These are phyloP conservation scores for Nettapus auritus DNA, from an alignment of 2,113 vertebrate species.

Conservation along the genomic window DNA sequence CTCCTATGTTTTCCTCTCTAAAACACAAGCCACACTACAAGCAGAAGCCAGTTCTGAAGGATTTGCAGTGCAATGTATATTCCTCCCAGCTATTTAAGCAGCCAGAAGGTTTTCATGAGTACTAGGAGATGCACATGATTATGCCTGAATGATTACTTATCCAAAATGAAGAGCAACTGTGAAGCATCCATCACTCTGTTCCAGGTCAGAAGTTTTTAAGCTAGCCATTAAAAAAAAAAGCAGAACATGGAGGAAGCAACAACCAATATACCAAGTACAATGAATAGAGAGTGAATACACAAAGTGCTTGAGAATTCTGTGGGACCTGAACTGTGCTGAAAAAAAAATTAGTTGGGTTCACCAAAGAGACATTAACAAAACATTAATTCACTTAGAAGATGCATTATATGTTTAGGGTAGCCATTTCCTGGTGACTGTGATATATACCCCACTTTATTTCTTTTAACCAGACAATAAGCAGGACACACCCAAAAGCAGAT, in stretches of 20 bases:
- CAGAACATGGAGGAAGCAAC: background rate
- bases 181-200: slow-evolving; percentile 44
- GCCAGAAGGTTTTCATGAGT: slow-evolving; percentile 18
- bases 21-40: background rate
- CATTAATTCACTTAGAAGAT: background rate
- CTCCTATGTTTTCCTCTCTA: background rate
- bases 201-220: slow-evolving; percentile 47
- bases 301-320: background rate
- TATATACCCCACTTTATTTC: background rate
- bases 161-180: slow-evolving; percentile 16
- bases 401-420: background rate
- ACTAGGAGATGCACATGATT: slow-evolving; percentile 16
- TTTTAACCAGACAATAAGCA: background rate
- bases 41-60: background rate
- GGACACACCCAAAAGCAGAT: background rate
- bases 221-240: slow-evolving; percentile 2
- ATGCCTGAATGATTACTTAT: slow-evolving; percentile 35
- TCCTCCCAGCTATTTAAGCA: slow-evolving; percentile 29
- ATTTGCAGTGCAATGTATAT: background rate
- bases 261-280: background rate
- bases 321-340: background rate
- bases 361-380: background rate
- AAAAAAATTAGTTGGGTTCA: background rate
- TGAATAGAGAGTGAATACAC: background rate
- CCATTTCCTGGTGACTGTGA: background rate